phyloP scores from a whole-genome alignment of 1,140 invertebrate species.

The Globodera rostochiensis region DNA sequence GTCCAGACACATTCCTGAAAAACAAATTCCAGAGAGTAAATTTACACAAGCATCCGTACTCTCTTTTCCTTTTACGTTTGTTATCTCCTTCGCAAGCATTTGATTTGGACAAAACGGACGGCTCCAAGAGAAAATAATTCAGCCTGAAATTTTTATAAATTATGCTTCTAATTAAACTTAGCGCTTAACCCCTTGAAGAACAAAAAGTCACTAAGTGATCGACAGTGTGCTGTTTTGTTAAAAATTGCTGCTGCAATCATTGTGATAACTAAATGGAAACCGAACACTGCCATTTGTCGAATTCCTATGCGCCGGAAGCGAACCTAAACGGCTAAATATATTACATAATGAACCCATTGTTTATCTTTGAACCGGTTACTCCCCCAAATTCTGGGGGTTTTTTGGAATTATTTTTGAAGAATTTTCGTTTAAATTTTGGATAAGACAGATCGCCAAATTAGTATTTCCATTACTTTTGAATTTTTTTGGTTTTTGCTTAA shows the following conservation, averaged over 20 bases:
- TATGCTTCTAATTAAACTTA: conserved; percentile 25
- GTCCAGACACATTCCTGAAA: background rate
- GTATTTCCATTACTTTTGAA: too few species aligned
- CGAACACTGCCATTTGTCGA: conserved; percentile 39
- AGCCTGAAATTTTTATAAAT: conserved; percentile 32
- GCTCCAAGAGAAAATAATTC: conserved; percentile 35
- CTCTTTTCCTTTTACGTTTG: conserved; percentile 17
- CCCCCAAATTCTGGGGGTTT: too few species aligned
- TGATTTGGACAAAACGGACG: conserved; percentile 6
- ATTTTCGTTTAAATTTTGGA: too few species aligned
- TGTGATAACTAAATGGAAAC: conserved; percentile 39
- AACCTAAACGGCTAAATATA: too few species aligned
- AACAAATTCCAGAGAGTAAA: background rate
- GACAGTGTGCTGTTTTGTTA: conserved; percentile 22
- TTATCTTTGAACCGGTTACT: too few species aligned
- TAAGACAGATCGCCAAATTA: too few species aligned
- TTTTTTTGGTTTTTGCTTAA: background rate
- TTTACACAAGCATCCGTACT: conserved; percentile 11
- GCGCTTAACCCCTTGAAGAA: conserved; percentile 32
- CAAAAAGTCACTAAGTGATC: conserved; percentile 27
- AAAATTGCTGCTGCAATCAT: conserved; percentile 38
- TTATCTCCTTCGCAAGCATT: background rate
- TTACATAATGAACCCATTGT: background rate
- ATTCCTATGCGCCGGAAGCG: too few species aligned
- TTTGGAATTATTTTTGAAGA: too few species aligned